These are phyloP conservation scores for Manis crassicaudata DNA, from an alignment of 2,797 vertebrate genomes.

Conservation along the genomic window DNA sequence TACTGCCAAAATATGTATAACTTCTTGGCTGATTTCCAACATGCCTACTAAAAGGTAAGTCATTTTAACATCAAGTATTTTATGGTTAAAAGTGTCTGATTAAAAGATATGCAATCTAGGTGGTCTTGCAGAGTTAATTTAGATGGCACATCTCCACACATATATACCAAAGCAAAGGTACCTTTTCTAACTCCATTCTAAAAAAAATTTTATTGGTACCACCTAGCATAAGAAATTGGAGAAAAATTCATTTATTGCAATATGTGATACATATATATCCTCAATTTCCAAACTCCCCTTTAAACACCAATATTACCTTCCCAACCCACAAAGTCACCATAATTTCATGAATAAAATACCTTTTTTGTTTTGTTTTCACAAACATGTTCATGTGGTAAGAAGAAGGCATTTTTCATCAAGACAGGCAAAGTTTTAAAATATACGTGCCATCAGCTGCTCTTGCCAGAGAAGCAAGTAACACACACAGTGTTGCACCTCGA, in stretches of 20 bases:
- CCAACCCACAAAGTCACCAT: background rate
- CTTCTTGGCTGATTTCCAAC: background rate
- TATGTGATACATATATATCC: background rate
- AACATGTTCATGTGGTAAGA: background rate
- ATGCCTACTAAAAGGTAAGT: background rate
- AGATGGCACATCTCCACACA: background rate
- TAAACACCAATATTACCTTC: background rate
- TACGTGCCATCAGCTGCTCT: background rate
- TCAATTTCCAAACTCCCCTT: background rate
- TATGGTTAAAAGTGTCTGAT: background rate
- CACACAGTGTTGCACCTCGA: fast-evolving
- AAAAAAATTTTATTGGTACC: background rate
- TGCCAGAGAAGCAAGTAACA: background rate
- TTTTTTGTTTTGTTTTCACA: background rate
- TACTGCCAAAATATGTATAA: constrained; percentile 32
- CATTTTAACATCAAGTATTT: background rate
- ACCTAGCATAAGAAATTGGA: background rate
- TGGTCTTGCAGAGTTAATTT: background rate
- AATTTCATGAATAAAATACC: background rate
- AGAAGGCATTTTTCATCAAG: background rate
- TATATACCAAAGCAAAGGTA: background rate
- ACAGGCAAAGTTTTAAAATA: background rate
- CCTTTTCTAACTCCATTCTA: background rate
- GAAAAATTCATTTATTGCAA: background rate
- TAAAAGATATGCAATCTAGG: background rate